Base-by-base conservation (phyloP, 92 coral and sea anemone species). In the Epizoanthus fatuus region DNA sequence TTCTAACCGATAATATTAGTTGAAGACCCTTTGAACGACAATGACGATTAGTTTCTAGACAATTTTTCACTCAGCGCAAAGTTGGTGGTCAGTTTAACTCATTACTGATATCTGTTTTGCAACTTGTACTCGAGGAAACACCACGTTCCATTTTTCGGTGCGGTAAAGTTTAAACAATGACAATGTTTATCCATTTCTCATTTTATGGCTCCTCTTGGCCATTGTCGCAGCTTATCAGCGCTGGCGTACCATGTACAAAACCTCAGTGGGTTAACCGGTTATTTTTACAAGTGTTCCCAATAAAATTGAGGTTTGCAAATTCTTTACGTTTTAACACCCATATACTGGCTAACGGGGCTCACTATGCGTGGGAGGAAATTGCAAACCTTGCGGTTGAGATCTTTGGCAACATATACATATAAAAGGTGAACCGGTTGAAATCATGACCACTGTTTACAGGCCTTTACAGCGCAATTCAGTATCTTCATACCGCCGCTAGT, bases 211-310 rank as follows among this genome's bases (percentile, higher is more conserved):
- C 39, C 12, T 29, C 42, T 42, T 45, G 76, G 15, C 42, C 8
- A 17, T 37, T 32, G 10, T 5, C 13, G 19, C n/a, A 17, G 55
- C 70, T 60, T 60, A 77, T 59, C 82, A 44, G 53, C 3, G 38
- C 56, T 19, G 51, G 44, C 68, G 53, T 49, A 49, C 53, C 53
- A 49, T 17, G 53, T 20, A 77, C 29, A 37, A 77, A 77, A 52
- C 64, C 74, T 70, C 75, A 5, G 45, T 14, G 32, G 63, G 54
- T 22, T 20, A 13, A 11, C 49, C 49, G 49, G 49, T 47, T 51
- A 62, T 74, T 74, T 20, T 74, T 53, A 74, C 63, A 53, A 74
- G 63, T 53, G 82, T 60, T 60, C 70, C 40, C 55, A 60, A n/a
- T 20, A 42, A 60, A 59, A 40, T 2, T 8, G 53, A 29, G 63